These are phyloP conservation scores for Belonocnema kinseyi DNA, from an alignment of 1,140 invertebrate genomes.

Conservation along the genomic window DNA sequence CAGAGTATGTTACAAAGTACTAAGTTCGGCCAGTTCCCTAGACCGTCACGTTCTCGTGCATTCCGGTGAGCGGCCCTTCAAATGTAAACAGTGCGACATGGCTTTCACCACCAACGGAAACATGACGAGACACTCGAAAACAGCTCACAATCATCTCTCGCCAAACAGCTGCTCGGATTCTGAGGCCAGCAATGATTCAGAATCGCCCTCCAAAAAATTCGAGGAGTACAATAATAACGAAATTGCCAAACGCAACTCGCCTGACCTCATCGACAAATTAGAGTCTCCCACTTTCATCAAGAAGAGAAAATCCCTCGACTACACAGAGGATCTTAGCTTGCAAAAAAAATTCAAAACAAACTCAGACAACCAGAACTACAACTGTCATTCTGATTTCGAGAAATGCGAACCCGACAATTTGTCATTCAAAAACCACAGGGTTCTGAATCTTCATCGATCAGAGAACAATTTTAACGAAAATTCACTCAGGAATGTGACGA, in stretches of 20 bases:
- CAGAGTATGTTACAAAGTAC: conserved; percentile 74
- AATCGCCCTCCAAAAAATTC: conserved; percentile 68
- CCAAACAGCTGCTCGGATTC: conserved; percentile 66
- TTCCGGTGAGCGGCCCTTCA: conserved; percentile 85
- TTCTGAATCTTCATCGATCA: conserved; percentile 81
- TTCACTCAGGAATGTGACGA: conserved; percentile 12
- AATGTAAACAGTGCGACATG: conserved; percentile 86
- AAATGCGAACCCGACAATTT: conserved; percentile 78
- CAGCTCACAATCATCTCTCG: conserved; percentile 74
- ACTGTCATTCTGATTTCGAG: conserved; percentile 80
- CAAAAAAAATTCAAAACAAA: conserved; percentile 46
- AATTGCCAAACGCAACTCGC: conserved; percentile 65
- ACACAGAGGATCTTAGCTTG: conserved; percentile 40
- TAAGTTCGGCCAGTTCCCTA: conserved; percentile 87
- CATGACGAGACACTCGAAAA: conserved; percentile 90
- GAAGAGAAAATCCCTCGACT: conserved; percentile 60
- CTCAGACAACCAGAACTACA: not conserved
- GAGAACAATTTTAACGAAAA: conserved; percentile 77
- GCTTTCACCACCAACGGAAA: conserved; percentile 93
- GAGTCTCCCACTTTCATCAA: conserved; percentile 41
- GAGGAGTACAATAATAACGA: conserved; percentile 73
- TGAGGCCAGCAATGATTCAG: conserved; percentile 72
- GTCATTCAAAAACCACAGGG: conserved; percentile 82
- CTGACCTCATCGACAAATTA: conserved; percentile 50
- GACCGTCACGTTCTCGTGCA: conserved; percentile 86